Conservation (phyloP, 2,888 invertebrate genomes). For the Leptopilina drosophilae region DNA sequence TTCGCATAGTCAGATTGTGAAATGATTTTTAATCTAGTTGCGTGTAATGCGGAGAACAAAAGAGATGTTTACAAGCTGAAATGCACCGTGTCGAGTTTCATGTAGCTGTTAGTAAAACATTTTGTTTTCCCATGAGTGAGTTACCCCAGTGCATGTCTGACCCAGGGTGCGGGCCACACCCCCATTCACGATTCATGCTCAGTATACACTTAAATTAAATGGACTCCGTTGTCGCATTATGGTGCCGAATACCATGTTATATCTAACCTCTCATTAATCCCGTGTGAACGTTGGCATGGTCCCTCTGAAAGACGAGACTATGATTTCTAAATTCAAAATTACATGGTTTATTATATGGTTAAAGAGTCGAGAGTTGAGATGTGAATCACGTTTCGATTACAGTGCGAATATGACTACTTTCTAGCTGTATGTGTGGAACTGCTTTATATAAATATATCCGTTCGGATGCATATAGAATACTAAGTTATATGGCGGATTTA, state of each 20-base stretch:
- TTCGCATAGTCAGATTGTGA: constrained; percentile 41
- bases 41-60: constrained; percentile 3
- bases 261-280: constrained; percentile 76
- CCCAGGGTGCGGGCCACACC: constrained; percentile 66
- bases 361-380: constrained; percentile 29
- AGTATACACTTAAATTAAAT: constrained; percentile 75
- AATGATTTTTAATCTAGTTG: constrained; percentile 22
- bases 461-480: background rate
- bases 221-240: constrained; percentile 72
- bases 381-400: constrained; percentile 9
- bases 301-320: constrained; percentile 64
- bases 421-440: background rate
- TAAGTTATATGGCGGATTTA: background rate
- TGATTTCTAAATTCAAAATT: constrained; percentile 66
- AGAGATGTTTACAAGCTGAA: constrained; percentile 39
- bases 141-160: constrained; percentile 52
- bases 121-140: constrained; percentile 72
- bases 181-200: constrained; percentile 71
- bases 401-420: background rate
- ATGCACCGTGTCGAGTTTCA: constrained; percentile 44
- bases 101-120: constrained; percentile 68
- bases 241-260: constrained; percentile 72
- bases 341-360: constrained; percentile 54
- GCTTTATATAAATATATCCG: background rate
- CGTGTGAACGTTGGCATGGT: constrained; percentile 70